These are phyloP conservation scores for Heliconius melpomene DNA, from an alignment of 1,140 invertebrate genomes.

Conservation along the genomic window DNA sequence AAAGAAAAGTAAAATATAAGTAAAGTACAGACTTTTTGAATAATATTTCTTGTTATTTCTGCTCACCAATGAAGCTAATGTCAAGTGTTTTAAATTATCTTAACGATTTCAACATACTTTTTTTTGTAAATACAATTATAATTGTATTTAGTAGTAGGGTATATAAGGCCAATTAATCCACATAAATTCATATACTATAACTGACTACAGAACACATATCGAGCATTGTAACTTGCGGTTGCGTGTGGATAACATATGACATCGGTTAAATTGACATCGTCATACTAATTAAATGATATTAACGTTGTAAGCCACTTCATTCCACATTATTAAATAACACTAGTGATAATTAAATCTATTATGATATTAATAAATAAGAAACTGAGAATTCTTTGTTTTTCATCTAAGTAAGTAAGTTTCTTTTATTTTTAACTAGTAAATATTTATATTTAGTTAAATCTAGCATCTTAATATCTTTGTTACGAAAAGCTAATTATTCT, in stretches of 20 bases:
- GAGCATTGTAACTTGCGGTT: neutral
- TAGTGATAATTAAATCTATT: neutral
- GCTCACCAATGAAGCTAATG: too few relatives aligned
- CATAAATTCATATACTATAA: neutral
- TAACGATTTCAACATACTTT: too few relatives aligned
- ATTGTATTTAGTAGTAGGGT: too few relatives aligned
- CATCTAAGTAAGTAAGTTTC: too few relatives aligned
- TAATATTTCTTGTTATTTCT: too few relatives aligned
- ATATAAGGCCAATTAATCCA: neutral
- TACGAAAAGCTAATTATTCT: neutral
- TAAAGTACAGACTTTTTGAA: too few relatives aligned
- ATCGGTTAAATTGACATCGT: constrained; percentile 7
- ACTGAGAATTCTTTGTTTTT: too few relatives aligned
- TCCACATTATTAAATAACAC: neutral
- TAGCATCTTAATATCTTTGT: neutral
- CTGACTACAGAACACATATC: neutral
- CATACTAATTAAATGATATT: constrained; percentile 6
- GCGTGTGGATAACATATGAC: neutral
- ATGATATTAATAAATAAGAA: neutral
- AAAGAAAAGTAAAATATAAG: too few relatives aligned
- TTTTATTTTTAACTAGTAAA: too few relatives aligned
- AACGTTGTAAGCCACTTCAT: neutral
- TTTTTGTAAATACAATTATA: too few relatives aligned
- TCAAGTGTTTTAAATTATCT: too few relatives aligned
- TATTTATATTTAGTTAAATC: neutral